Evolutionary conservation across 2,797 vertebrate species (phyloP), one percentile per base, ranked within the genome.

Genomic region (Acanthis flammea): DNA sequence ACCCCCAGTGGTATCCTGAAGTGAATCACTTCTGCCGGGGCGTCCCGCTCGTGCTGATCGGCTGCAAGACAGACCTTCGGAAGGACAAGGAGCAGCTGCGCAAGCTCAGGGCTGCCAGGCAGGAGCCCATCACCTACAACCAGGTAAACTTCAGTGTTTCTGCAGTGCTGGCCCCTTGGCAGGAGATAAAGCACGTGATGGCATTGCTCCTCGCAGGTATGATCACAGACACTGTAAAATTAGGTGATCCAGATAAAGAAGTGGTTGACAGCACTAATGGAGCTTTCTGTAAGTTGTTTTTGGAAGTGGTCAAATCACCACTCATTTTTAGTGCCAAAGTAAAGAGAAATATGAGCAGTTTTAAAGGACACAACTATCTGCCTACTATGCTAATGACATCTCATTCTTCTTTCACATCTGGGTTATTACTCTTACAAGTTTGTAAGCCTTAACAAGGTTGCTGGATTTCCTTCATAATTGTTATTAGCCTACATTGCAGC

Each of bases 11-110:
- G 99, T 98, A 97, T 93, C 99, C 99, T 14, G 99, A 99, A 92
- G 99, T 99, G 83, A 98, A 97, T 54, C 99, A 99, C 93, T 99
- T 99, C 96, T 99, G 99, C 94, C 97, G 80, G 3, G 98, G 99
- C 3, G 97, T 93, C 16, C 99, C 99, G 0, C 95, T 98, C 15
- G 97, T 99, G 48, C 98, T 99, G 85, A 99, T 99, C 14, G 99
- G 99, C 96, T 99, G 99, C 97, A 99, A 99, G 97, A 99, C 98
- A 0, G 99, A 99, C 97, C 98, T 99, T 13, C 97, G 99, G 73
- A 99, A 99, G 95, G 99, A 99, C 86, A 99, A 99, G 95, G 99
- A 99, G 84, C 98, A 98, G 41, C 37, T 98, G 16, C 98, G 99
- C 85, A 99, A 98, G 95, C 98, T 99, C 55, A 98, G 97, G 95